A percentile compares a stretch with the other conserved stretches of the same genome.
These are phyloP conservation scores for Microplitis demolitor DNA, from an alignment of 1,140 invertebrate species.

Conservation along the genomic window DNA sequence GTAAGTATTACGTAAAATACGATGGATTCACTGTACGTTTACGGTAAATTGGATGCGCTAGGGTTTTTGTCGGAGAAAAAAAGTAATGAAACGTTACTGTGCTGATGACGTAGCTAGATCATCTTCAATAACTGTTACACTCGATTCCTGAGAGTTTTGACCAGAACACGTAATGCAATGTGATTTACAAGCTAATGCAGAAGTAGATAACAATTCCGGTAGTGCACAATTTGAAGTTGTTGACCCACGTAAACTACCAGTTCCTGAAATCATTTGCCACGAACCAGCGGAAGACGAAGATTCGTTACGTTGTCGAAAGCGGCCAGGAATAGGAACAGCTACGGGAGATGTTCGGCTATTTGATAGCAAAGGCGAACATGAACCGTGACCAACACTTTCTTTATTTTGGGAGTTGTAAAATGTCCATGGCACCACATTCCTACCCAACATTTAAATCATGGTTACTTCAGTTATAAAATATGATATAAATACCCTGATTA, in stretches of 20 bases:
- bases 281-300: conserved; percentile 66
- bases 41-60: too few species aligned
- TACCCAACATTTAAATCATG: conserved; percentile 26
- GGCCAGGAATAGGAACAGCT: conserved; percentile 61
- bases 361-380: conserved; percentile 48
- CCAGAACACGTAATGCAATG: conserved; percentile 52
- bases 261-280: conserved; percentile 73
- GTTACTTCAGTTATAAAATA: conserved; percentile 2
- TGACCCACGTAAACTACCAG: conserved; percentile 68
- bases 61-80: neutral
- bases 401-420: conserved; percentile 50
- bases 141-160: conserved; percentile 54
- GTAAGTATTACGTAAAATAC: too few species aligned
- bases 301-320: conserved; percentile 65
- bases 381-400: conserved; percentile 42
- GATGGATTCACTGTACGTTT: too few species aligned
- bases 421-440: conserved; percentile 44
- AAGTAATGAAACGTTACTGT: conserved; percentile 40
- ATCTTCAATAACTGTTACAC: conserved; percentile 57
- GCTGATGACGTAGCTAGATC: conserved; percentile 42
- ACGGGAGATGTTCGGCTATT: conserved; percentile 66
- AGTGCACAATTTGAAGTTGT: conserved; percentile 58
- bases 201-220: conserved; percentile 48
- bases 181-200: conserved; percentile 46
- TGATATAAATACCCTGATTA: neutral